Evolutionary conservation across 2,888 invertebrate species (phyloP).

Genomic region (Hermaeophaga mercurialis): DNA sequence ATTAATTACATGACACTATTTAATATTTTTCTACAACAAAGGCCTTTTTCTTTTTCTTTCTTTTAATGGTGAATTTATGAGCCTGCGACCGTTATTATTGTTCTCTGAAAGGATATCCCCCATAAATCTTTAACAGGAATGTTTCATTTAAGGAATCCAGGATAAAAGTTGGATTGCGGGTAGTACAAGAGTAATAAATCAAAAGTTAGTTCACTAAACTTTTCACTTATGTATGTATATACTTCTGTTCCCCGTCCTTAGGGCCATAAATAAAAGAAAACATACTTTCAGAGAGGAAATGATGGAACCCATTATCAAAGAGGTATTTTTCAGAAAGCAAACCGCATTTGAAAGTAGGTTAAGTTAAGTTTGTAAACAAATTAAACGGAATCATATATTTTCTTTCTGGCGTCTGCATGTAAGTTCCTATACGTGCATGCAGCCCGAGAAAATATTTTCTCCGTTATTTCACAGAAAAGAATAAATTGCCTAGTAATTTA

Average conservation of each 20-base stretch:
- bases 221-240: constrained; percentile 23
- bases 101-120: constrained; percentile 12
- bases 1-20: background rate
- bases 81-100: constrained; percentile 16
- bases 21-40: constrained; percentile 5
- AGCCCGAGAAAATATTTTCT: no score
- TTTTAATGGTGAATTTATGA: constrained; percentile 15
- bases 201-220: constrained; percentile 23
- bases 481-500: no score
- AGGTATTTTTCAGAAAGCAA: constrained; percentile 1
- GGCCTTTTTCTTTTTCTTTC: constrained; percentile 4
- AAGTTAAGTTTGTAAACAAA: background rate
- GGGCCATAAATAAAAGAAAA: constrained; percentile 9
- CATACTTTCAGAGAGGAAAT: background rate
- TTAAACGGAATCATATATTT: constrained; percentile 1
- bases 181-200: constrained; percentile 18
- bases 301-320: background rate
- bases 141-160: constrained; percentile 25
- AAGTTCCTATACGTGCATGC: no score
- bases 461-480: no score
- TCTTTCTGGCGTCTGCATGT: no score
- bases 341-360: background rate
- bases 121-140: constrained; percentile 25
- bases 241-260: constrained; percentile 10
- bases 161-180: constrained; percentile 17